phyloP scores from a whole-genome alignment of 2,797 vertebrate species.

The Decapterus maruadsi region DNA sequence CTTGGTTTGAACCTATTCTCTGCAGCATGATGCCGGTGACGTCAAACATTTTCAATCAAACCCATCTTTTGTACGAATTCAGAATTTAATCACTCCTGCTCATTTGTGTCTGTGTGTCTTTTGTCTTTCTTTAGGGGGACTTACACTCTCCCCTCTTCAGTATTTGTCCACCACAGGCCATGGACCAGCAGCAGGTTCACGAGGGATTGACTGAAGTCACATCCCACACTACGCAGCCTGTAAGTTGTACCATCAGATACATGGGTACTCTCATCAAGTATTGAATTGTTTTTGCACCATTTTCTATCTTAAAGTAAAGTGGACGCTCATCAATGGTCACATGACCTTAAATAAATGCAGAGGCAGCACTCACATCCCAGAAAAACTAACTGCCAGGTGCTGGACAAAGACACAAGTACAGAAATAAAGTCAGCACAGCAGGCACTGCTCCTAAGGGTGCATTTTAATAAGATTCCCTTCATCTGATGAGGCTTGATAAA shows the following conservation, averaged over 20 bases:
- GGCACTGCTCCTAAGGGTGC: too few species aligned
- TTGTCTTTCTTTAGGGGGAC: constrained; percentile 38
- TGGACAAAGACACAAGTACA: too few species aligned
- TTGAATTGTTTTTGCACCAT: too few species aligned
- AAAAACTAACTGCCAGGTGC: too few species aligned
- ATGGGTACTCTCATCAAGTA: background rate
- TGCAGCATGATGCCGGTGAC: constrained; percentile 68
- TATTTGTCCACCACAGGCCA: constrained; percentile 13
- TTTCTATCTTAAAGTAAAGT: too few species aligned
- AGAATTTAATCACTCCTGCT: background rate
- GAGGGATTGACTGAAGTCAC: constrained; percentile 22
- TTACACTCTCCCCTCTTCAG: background rate
- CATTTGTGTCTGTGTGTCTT: background rate
- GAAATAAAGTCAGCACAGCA: too few species aligned
- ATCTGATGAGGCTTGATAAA: too few species aligned
- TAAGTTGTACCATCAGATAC: constrained; percentile 18
- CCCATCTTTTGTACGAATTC: background rate
- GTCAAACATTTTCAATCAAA: constrained; percentile 11
- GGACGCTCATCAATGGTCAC: too few species aligned
- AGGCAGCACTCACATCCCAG: too few species aligned
- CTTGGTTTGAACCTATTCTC: constrained; percentile 60
- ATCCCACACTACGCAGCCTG: constrained; percentile 35
- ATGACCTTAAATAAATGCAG: too few species aligned
- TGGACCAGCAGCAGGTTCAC: constrained; percentile 32
- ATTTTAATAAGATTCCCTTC: too few species aligned